These are phyloP conservation scores for Vidua chalybeata DNA, from an alignment of 2,113 vertebrate species.

Conservation along the genomic window DNA sequence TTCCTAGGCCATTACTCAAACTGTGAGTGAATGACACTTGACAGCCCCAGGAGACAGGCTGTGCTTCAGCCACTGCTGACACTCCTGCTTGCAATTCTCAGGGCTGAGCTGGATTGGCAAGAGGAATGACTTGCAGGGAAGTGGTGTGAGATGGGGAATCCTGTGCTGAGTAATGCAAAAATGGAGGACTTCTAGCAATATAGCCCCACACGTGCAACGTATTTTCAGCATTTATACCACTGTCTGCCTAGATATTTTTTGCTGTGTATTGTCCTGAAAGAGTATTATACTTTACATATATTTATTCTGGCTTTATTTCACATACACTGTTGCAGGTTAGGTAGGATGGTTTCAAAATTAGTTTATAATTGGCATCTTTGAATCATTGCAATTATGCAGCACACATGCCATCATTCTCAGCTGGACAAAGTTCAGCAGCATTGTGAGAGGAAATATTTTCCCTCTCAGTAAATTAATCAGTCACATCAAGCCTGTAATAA, in stretches of 20 bases:
- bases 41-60: not conserved
- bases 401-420: not conserved
- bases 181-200: not conserved
- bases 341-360: not conserved
- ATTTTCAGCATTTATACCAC: not conserved
- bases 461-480: not conserved
- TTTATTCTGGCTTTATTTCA: not conserved
- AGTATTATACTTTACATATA: not conserved
- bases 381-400: not conserved
- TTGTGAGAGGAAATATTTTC: not conserved
- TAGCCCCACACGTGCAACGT: rapidly evolving
- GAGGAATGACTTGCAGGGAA: not conserved
- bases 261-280: not conserved
- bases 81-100: not conserved
- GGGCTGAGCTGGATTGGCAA: not conserved
- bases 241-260: not conserved
- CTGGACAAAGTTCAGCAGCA: not conserved
- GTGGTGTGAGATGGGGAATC: not conserved
- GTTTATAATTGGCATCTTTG: not conserved
- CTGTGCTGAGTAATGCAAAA: not conserved
- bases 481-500: not conserved
- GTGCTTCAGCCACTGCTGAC: not conserved
- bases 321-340: not conserved
- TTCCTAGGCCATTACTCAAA: not conserved
- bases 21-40: not conserved